Evolutionary conservation across 2,797 vertebrate genomes (phyloP), one percentile per base, ranked within the genome.

Genomic region (Mallotus villosus): DNA sequence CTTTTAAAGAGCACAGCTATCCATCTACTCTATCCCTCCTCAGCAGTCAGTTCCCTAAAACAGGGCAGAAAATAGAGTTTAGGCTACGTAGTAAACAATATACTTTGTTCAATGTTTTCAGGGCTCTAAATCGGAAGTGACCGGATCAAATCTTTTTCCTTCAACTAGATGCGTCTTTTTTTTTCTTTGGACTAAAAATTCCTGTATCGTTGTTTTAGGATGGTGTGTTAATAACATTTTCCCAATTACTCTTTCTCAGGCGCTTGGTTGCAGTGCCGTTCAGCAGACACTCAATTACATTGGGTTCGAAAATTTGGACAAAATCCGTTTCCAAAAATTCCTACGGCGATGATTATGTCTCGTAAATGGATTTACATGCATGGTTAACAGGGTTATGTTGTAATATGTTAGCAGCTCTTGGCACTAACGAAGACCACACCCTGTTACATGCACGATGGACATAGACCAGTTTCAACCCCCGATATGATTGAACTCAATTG

Each of bases 401-500:
- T 14, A 64, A 73, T 73, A 75, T 74, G 19, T 74, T 80, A 51
- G 69, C 60, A 68, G 67, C 58, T 74, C 67, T 64, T 16, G 70
- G 24, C 51, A 60, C 17, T 37, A 57, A 70, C 57, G 71, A 37
- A 46, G 41, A 46, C 41, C 29, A 49, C 41, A 69, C 46, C 67
- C 63, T 46, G 22, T 21, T 55, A 63, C 63, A n/a, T 34, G 73
- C 29, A 51, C 53, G 55, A 22, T 74, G 57, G 71, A 70, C 67
- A 62, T 37, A 71, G 70, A 82, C 77, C 81, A 87, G 81, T 81
- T 77, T 79, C 72, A 70, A 71, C n/a, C 59, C 60, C 67, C 81
- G 82, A 68, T 76, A 55, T 71, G 58, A 70, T 85, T 85, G 76
- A 46, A 51, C 29, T 21, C 17, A 49, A 58, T 73, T 74, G 61